Percentiles rank a stretch among this genome's conserved stretches.
These are phyloP conservation scores for Tautogolabrus adspersus DNA, from an alignment of 2,113 vertebrate genomes.

Conservation along the genomic window DNA sequence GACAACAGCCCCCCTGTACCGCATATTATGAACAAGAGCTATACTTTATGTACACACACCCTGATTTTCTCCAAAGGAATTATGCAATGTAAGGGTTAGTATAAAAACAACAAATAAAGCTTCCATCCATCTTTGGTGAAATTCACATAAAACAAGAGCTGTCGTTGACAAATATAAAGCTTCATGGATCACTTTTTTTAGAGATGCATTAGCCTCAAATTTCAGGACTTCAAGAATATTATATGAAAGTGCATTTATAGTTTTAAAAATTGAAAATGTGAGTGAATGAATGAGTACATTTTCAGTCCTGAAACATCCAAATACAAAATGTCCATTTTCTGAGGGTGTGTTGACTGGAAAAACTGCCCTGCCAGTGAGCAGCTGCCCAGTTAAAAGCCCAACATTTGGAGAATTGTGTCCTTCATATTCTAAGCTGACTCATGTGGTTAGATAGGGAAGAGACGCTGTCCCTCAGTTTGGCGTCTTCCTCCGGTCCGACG, in stretches of 20 bases:
- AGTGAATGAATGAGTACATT: background rate
- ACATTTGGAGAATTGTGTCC: conserved; percentile 62
- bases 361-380: background rate
- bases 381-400: background rate
- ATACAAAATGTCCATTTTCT: background rate
- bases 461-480: conserved; percentile 87
- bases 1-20: background rate
- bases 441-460: conserved; percentile 86
- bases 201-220: background rate
- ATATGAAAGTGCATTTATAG: background rate
- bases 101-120: background rate
- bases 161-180: conserved; percentile 1
- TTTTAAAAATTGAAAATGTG: background rate
- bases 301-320: background rate
- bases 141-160: background rate
- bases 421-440: conserved; percentile 88
- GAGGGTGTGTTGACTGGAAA: background rate
- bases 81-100: background rate
- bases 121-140: background rate
- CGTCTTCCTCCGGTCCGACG: conserved; percentile 80
- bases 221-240: background rate
- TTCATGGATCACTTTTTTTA: background rate
- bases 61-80: background rate
- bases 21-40: background rate
- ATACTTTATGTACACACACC: background rate